Evolutionary conservation across 2,113 vertebrate genomes (phyloP).

Genomic region (Austrofundulus limnaeus): DNA sequence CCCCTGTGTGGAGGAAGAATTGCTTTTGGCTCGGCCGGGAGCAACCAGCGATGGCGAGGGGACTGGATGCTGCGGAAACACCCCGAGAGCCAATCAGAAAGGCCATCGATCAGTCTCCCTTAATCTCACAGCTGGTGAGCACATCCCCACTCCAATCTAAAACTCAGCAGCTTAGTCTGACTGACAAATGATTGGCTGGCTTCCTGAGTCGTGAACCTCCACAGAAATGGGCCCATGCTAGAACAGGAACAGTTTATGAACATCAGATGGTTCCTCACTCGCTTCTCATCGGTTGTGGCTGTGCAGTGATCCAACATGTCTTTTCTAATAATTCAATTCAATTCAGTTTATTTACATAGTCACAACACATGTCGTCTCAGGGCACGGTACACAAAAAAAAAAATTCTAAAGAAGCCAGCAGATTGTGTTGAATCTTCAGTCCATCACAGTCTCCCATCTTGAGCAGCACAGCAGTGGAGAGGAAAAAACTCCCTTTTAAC

Average conservation of each 20-base stretch:
- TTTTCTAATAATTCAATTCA: no score
- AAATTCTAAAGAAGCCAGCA: no score
- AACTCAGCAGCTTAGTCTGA: constrained; percentile 58
- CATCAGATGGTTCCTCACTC: constrained; percentile 21
- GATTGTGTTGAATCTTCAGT: no score
- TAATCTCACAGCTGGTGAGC: constrained; percentile 75
- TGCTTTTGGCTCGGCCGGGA: constrained; percentile 65
- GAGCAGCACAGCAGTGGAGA: no score
- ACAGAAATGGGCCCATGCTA: constrained; percentile 31
- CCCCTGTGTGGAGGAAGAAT: constrained; percentile 64
- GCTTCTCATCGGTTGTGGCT: not conserved
- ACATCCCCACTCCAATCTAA: constrained; percentile 70
- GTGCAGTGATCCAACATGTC: not conserved
- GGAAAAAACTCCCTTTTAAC: no score
- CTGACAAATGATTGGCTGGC: constrained; percentile 54
- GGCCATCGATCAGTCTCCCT: constrained; percentile 73
- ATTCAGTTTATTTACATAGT: no score
- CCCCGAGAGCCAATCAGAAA: constrained; percentile 65
- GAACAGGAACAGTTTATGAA: constrained; percentile 10
- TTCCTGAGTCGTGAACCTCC: constrained; percentile 37
- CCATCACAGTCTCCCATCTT: no score
- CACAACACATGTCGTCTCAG: no score
- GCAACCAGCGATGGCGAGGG: constrained; percentile 55
- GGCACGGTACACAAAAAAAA: no score
- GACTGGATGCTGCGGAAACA: constrained; percentile 65